A percentile compares a stretch with the other conserved stretches of the same genome.
These are phyloP conservation scores for Beris chalybata DNA, from an alignment of 2,888 invertebrate species.

Conservation along the genomic window DNA sequence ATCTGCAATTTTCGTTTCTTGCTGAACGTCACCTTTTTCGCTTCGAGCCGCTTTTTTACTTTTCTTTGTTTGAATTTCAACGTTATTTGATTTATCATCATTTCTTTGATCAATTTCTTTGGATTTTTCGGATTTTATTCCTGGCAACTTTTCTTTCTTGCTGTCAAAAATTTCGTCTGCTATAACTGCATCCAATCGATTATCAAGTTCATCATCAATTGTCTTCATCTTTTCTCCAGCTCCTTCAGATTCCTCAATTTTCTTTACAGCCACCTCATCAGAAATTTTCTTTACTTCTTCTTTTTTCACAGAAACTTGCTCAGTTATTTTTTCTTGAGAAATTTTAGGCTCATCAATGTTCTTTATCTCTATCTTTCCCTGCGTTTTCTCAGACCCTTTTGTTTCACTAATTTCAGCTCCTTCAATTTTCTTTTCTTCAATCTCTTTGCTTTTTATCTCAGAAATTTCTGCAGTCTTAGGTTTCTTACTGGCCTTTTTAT, in stretches of 20 bases:
- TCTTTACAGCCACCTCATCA: conserved; percentile 17
- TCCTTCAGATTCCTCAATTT: background rate
- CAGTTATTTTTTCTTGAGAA: conserved; percentile 15
- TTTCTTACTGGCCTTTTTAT: background rate
- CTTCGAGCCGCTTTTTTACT: background rate
- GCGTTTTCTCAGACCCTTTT: background rate
- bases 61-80: conserved; percentile 1
- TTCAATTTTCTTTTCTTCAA: conserved; percentile 34
- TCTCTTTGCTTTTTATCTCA: background rate
- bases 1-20: too few species aligned
- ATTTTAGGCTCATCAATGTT: conserved; percentile 42
- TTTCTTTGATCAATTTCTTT: conserved; percentile 37
- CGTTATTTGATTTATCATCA: conserved; percentile 31
- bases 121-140: conserved; percentile 28
- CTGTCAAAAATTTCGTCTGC: conserved; percentile 29
- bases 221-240: conserved; percentile 1
- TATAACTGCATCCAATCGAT: too few species aligned
- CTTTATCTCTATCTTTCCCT: conserved; percentile 3
- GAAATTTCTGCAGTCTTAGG: conserved; percentile 10
- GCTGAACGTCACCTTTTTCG: background rate
- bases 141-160: conserved; percentile 33
- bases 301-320: conserved; percentile 25
- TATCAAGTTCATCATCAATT: conserved; percentile 12
- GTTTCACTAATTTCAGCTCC: background rate
- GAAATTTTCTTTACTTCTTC: conserved; percentile 14